phyloP scores from a whole-genome alignment of 2,797 vertebrate species.

The Adelosebastes latens region DNA sequence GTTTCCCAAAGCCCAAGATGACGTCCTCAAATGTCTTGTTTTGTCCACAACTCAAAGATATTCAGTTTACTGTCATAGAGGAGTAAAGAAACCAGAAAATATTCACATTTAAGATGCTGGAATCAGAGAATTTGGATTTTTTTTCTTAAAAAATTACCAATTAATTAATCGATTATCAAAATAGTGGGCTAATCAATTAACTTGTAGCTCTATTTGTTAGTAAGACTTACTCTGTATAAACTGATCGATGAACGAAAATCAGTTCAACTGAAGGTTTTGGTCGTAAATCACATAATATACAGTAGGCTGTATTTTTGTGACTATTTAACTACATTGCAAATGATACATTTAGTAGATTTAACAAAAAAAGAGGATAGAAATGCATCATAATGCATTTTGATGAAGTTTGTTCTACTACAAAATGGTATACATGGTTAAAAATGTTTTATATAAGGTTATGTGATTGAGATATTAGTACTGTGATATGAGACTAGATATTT shows the following conservation, averaged over 20 bases:
- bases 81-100: too few relatives aligned
- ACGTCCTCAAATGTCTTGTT: too few relatives aligned
- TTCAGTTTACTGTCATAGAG: too few relatives aligned
- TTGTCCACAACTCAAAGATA: too few relatives aligned
- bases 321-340: neutral
- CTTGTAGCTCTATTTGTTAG: neutral
- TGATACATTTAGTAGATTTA: neutral
- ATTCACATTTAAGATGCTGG: too few relatives aligned
- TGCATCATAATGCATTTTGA: neutral
- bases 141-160: too few relatives aligned
- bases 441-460: neutral
- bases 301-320: neutral
- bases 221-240: neutral
- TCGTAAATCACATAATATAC: neutral
- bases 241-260: neutral
- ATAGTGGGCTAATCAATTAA: too few relatives aligned
- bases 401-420: neutral
- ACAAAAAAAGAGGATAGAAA: neutral
- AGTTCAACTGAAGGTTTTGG: neutral
- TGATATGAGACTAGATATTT: neutral
- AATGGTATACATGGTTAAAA: neutral
- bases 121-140: too few relatives aligned
- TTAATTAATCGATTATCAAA: too few relatives aligned
- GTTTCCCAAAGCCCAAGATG: too few relatives aligned
- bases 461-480: neutral